Evolutionary conservation across 1,140 invertebrate species (phyloP).

Genomic region (Pseudomyrmex cubaensis): DNA sequence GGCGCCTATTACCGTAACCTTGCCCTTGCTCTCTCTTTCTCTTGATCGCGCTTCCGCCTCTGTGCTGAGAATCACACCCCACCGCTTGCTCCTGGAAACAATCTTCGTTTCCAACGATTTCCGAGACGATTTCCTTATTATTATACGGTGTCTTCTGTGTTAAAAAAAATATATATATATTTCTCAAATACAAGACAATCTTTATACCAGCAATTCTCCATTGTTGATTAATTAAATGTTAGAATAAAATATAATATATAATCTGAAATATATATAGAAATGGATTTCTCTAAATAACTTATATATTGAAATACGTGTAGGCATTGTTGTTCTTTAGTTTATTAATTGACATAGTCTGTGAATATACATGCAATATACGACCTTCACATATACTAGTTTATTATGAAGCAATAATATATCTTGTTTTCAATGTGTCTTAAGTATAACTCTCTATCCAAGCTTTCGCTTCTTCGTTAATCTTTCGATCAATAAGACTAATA

Average conservation of each 20-base stretch:
- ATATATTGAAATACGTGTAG: slow-evolving; percentile 20
- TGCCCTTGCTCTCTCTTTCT: slow-evolving; percentile 69
- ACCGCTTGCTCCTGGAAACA: slow-evolving; percentile 1
- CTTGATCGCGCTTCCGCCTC: slow-evolving; percentile 17
- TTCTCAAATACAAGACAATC: too few species aligned
- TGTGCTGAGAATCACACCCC: neutral
- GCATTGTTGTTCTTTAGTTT: slow-evolving; percentile 29
- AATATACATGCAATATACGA: slow-evolving; percentile 21
- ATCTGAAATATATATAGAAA: slow-evolving; percentile 13
- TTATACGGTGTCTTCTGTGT: too few species aligned
- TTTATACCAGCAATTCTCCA: neutral
- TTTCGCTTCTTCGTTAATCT: neutral
- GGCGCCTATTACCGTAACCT: slow-evolving; percentile 73
- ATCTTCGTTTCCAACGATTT: slow-evolving; percentile 30
- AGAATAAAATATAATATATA: too few species aligned
- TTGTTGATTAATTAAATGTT: neutral
- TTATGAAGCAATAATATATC: slow-evolving; percentile 20
- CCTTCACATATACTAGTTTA: neutral
- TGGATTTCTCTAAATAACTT: neutral
- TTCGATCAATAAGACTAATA: neutral
- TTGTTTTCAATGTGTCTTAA: neutral
- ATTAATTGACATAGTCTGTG: slow-evolving; percentile 2
- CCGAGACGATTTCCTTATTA: neutral
- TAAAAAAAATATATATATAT: too few species aligned
- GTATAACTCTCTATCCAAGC: neutral